phyloP scores from a whole-genome alignment of 2,888 invertebrate species.

The Spicauda simplicius region DNA sequence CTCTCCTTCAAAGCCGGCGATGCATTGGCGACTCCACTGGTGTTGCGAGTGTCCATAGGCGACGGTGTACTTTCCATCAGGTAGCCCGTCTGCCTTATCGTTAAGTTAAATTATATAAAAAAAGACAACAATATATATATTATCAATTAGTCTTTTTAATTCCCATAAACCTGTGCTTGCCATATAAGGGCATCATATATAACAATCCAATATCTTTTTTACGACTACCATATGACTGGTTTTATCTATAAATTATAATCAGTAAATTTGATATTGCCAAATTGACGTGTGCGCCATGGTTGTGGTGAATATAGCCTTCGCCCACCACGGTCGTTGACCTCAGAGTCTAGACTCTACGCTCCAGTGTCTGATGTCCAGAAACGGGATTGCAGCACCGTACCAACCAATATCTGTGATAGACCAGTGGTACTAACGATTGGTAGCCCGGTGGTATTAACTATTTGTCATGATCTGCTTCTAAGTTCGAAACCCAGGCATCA shows the following conservation, averaged over 20 bases:
- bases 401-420: too few relatives aligned
- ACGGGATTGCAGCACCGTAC: not conserved
- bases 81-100: too few relatives aligned
- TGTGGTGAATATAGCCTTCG: not conserved
- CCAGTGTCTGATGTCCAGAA: not conserved
- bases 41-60: too few relatives aligned
- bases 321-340: slow-evolving; percentile 14
- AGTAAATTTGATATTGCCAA: slow-evolving; percentile 29
- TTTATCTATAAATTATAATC: slow-evolving; percentile 31
- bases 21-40: too few relatives aligned
- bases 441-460: too few relatives aligned
- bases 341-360: not conserved
- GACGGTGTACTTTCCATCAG: too few relatives aligned
- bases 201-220: slow-evolving; percentile 12
- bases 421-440: too few relatives aligned
- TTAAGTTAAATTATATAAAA: too few relatives aligned
- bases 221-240: slow-evolving; percentile 17
- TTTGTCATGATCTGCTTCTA: too few relatives aligned
- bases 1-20: too few relatives aligned
- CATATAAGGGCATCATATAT: slow-evolving; percentile 11
- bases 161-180: not conserved
- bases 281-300: slow-evolving; percentile 3
- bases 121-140: too few relatives aligned
- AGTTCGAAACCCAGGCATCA: too few relatives aligned
- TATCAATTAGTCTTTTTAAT: not conserved